These are phyloP conservation scores for Antennarius striatus DNA, from an alignment of 2,113 vertebrate genomes.

Conservation along the genomic window DNA sequence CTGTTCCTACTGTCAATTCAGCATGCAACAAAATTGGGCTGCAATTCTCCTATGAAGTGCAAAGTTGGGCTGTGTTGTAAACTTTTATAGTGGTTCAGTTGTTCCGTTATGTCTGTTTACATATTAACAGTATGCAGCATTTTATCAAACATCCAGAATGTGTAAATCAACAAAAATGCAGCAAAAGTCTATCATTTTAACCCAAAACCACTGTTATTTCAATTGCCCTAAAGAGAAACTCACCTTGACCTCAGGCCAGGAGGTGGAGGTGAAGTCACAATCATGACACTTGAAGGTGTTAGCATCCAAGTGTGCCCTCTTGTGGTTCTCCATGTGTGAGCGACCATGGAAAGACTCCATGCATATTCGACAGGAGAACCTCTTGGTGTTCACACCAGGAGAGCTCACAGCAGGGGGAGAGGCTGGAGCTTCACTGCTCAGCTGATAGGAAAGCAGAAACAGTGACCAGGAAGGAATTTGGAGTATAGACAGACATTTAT, in stretches of 20 bases:
- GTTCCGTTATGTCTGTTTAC: too few relatives aligned
- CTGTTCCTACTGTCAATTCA: too few relatives aligned
- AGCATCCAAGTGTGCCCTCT: conserved; percentile 90
- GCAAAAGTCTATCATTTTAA: too few relatives aligned
- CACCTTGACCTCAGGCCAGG: conserved; percentile 93
- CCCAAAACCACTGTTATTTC: too few relatives aligned
- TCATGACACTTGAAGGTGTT: conserved; percentile 94
- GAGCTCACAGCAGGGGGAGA: conserved; percentile 72
- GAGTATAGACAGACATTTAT: background rate
- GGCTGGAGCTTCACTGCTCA: conserved; percentile 82
- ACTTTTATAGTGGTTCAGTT: too few relatives aligned
- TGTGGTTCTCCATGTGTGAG: conserved; percentile 98
- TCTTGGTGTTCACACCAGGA: conserved; percentile 81
- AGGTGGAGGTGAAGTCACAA: conserved; percentile 88
- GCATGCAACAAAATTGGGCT: too few relatives aligned
- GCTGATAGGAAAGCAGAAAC: conserved; percentile 58
- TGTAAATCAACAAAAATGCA: too few relatives aligned
- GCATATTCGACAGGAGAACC: conserved; percentile 96
- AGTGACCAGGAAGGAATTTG: conserved; percentile 1
- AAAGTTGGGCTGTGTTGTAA: too few relatives aligned
- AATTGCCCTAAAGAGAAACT: conserved; percentile 28
- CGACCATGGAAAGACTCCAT: conserved; percentile 91
- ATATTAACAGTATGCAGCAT: too few relatives aligned
- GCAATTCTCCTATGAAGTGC: too few relatives aligned
- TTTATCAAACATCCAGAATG: too few relatives aligned